Evolutionary conservation across 53 echinoderm and acorn worm species (phyloP).

Genomic region (Echinometra lucunter): DNA sequence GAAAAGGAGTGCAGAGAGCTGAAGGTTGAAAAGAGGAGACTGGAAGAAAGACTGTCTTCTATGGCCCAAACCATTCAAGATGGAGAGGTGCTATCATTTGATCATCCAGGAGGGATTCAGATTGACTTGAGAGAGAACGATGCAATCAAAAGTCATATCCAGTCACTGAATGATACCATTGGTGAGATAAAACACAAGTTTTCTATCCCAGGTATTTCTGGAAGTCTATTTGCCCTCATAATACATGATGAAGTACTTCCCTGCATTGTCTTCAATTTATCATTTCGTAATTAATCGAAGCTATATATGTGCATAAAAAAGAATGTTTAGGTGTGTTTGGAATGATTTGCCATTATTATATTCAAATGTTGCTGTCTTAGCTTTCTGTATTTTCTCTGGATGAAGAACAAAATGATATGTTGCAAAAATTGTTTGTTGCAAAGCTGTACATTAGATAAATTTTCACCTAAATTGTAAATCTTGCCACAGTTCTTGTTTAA

Average conservation of each 20-base stretch:
- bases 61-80: constrained; percentile 37
- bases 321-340: not conserved
- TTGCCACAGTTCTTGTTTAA: too few relatives aligned
- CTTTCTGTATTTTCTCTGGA: too few relatives aligned
- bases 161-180: constrained; percentile 83
- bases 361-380: too few relatives aligned
- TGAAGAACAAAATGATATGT: too few relatives aligned
- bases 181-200: constrained; percentile 46
- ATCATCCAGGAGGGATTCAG: constrained; percentile 25
- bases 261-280: not conserved
- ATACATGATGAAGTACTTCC: not conserved
- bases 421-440: too few relatives aligned
- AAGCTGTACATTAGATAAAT: too few relatives aligned
- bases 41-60: constrained; percentile 71
- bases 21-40: constrained; percentile 79
- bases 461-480: too few relatives aligned
- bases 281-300: too few relatives aligned
- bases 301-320: too few relatives aligned
- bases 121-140: constrained; percentile 65
- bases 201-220: not conserved
- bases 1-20: constrained; percentile 88
- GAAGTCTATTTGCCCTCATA: not conserved
- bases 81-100: constrained; percentile 16
- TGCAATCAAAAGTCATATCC: constrained; percentile 79
- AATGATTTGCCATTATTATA: not conserved